Percentiles rank a stretch among this genome's conserved stretches.
Conservation (phyloP, 2,797 vertebrate species). For the Odontamblyopus lacepedii region DNA sequence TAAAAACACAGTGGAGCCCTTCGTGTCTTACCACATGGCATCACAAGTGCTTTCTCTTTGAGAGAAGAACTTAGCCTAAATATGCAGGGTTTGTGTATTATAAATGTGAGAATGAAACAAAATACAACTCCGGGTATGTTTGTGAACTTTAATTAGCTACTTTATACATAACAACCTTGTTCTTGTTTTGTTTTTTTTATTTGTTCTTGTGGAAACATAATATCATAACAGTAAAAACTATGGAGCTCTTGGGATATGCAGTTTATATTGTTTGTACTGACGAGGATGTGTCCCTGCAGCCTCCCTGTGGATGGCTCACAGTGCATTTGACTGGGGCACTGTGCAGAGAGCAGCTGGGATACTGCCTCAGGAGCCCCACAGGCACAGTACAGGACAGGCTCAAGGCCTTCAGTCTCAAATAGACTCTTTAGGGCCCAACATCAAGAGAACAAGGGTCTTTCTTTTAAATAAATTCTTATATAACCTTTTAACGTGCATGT, state of each 20-base stretch:
- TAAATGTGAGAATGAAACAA: too few relatives aligned
- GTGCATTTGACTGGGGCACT: slow-evolving; percentile 48
- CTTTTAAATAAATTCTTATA: too few relatives aligned
- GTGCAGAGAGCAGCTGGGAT: slow-evolving; percentile 39
- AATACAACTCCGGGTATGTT: too few relatives aligned
- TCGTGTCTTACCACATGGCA: too few relatives aligned
- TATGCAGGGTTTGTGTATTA: too few relatives aligned
- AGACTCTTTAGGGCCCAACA: background rate
- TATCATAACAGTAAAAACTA: too few relatives aligned
- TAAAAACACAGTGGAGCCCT: too few relatives aligned
- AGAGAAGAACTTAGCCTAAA: too few relatives aligned
- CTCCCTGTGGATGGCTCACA: slow-evolving; percentile 37
- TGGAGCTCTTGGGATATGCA: too few relatives aligned
- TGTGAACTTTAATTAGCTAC: background rate
- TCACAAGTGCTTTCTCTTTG: too few relatives aligned
- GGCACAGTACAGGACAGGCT: slow-evolving; percentile 24
- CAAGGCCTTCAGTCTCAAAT: too few relatives aligned
- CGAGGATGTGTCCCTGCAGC: slow-evolving; percentile 53
- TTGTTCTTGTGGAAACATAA: background rate
- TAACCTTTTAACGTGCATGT: too few relatives aligned
- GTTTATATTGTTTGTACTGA: slow-evolving; percentile 14
- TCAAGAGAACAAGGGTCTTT: background rate
- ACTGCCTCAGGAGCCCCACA: slow-evolving; percentile 42
- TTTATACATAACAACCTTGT: background rate
- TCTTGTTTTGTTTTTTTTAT: background rate